Percentiles rank a stretch among this genome's conserved stretches.
Evolutionary conservation across 2,113 vertebrate species (phyloP).

Genomic region (Phylloscopus whistleri): DNA sequence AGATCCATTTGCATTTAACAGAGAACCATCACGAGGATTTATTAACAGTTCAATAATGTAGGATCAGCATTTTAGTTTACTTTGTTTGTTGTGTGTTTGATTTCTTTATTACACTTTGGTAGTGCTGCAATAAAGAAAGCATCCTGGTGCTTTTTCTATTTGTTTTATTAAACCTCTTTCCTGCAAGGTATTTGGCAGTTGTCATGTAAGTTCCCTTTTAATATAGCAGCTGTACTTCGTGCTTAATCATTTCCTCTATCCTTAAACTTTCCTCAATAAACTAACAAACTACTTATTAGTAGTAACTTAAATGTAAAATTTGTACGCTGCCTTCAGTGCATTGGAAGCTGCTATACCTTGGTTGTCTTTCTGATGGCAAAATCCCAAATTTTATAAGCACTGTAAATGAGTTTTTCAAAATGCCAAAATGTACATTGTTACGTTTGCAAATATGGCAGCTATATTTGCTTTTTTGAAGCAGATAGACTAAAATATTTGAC

Average conservation of each 20-base stretch:
- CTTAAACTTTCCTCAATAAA: constrained; percentile 71
- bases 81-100: constrained; percentile 51
- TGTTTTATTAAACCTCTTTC: constrained; percentile 74
- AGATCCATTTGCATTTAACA: constrained; percentile 29
- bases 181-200: constrained; percentile 67
- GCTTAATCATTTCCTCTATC: constrained; percentile 74
- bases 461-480: neutral
- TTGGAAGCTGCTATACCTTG: neutral
- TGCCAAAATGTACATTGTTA: neutral
- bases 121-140: constrained; percentile 67
- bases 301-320: constrained; percentile 52
- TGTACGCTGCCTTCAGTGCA: neutral
- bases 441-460: rapidly evolving
- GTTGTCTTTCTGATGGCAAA: neutral
- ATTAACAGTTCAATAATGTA: constrained; percentile 42
- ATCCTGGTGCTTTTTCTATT: constrained; percentile 70
- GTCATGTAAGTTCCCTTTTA: constrained; percentile 69
- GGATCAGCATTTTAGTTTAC: constrained; percentile 58
- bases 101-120: constrained; percentile 52
- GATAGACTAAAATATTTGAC: neutral
- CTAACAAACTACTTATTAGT: constrained; percentile 61
- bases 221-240: constrained; percentile 69
- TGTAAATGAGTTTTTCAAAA: neutral
- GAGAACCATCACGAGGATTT: constrained; percentile 26
- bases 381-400: neutral